phyloP scores from a whole-genome alignment of 2,797 vertebrate species.

The Lithobates sylvaticus region DNA sequence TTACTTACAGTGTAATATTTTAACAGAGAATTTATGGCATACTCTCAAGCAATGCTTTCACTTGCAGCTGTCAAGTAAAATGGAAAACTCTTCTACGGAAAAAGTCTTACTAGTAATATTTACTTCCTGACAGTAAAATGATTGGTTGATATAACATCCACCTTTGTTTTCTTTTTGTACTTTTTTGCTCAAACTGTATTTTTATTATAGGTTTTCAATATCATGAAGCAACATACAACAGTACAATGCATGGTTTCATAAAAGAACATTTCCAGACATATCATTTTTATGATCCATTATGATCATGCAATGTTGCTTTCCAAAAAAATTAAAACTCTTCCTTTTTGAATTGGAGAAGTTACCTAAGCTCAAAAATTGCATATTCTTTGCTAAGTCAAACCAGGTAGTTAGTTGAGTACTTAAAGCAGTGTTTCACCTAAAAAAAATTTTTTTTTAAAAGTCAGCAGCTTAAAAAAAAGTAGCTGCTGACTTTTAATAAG shows the following conservation, averaged over 20 bases:
- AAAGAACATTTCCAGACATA: too few species aligned
- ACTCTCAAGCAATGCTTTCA: neutral
- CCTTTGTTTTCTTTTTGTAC: neutral
- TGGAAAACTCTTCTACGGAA: neutral
- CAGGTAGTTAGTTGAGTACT: neutral
- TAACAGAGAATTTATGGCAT: neutral
- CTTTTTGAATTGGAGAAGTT: neutral
- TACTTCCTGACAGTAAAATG: neutral
- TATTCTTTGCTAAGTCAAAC: too few species aligned
- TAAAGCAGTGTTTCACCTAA: too few species aligned
- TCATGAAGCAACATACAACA: neutral
- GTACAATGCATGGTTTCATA: neutral
- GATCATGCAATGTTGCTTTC: neutral
- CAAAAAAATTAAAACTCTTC: neutral
- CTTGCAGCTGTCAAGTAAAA: neutral
- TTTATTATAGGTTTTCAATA: neutral
- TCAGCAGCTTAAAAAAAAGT: too few species aligned
- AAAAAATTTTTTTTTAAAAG: too few species aligned
- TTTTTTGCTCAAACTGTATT: neutral
- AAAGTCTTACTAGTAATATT: neutral
- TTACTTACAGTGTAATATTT: conserved; percentile 12
- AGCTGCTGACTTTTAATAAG: too few species aligned
- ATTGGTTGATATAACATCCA: neutral
- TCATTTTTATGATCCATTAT: neutral
- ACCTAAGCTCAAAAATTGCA: neutral